Base-by-base conservation (phyloP, 2,797 vertebrate species). In the Limnodromus scolopaceus region DNA sequence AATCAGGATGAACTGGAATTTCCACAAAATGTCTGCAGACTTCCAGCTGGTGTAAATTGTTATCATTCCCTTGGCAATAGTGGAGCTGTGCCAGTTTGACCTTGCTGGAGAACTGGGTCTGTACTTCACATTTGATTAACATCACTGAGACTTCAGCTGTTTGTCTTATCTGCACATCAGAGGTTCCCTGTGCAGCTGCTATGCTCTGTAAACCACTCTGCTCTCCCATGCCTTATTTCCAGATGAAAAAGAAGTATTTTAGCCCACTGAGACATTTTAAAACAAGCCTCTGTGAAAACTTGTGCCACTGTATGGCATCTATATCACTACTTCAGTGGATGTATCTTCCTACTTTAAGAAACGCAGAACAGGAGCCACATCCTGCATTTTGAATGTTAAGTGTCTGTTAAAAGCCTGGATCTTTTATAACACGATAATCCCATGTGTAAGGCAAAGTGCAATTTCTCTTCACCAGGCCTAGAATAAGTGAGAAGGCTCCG, bases 161-260 rank as follows among this genome's bases (percentile, higher is more conserved):
- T 84, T 79, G 54, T 91, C 63, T 93, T 82, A 93, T 43, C 41
- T 86, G 58, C 24, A 51, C 18, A 54, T 89, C 66, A 84, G 51
- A 83, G 24, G 36, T 68, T 65, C 57, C 28, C 10, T 28, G 28
- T 78, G 75, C 74, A 93, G n/a, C 46, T 85, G 30, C 28, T 76
- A 8, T 45, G 39, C 32, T 84, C 84, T 74, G 27, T 72, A 51
- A 85, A 39, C 9, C 1, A 0, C 16, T 79, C 17, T 30, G 24
- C 14, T 91, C 34, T 89, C 74, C 38, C 4, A 0, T 46, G 49
- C 18, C 16, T 53, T 75, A 38, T 34, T 25, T 89, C 43, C 30
- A 48, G 10, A 16, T 41, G 25, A 88, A 55, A 80, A 84, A 76
- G 3, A 63, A 45, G 32, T n/a, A 23, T 23, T 66, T 87, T 54